These are phyloP conservation scores for Falcaria lacertinaria DNA, from an alignment of 2,888 invertebrate genomes.

Conservation along the genomic window DNA sequence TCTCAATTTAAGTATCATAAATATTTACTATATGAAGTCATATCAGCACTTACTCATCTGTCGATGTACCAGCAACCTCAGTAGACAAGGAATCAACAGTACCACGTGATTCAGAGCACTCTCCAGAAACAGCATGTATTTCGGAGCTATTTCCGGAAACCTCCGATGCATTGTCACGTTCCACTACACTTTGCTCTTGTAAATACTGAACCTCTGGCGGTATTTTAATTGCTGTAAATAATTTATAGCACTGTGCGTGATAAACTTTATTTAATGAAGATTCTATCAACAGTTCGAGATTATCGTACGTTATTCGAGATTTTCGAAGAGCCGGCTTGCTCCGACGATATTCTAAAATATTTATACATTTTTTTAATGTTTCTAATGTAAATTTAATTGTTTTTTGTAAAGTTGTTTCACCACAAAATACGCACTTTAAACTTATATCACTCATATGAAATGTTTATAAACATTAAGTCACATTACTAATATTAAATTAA, in stretches of 20 bases:
- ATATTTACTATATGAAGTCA: slow-evolving; percentile 15
- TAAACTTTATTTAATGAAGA: slow-evolving; percentile 18
- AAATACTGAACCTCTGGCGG: slow-evolving; percentile 14
- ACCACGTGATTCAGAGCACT: slow-evolving; percentile 12
- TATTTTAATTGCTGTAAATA: slow-evolving; percentile 18
- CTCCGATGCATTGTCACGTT: slow-evolving; percentile 15
- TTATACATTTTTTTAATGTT: slow-evolving; percentile 20
- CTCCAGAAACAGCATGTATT: slow-evolving; percentile 12
- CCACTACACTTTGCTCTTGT: slow-evolving; percentile 16
- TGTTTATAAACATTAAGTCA: slow-evolving; percentile 14
- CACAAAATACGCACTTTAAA: slow-evolving; percentile 16
- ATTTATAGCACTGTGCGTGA: slow-evolving; percentile 23
- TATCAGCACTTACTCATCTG: slow-evolving; percentile 16
- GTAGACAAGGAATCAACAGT: slow-evolving; percentile 6
- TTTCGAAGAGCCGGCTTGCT: slow-evolving; percentile 18
- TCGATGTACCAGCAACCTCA: slow-evolving; percentile 15
- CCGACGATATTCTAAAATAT: slow-evolving; percentile 20
- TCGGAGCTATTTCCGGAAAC: slow-evolving; percentile 17
- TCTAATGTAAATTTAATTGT: slow-evolving; percentile 16
- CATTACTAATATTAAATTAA: slow-evolving; percentile 12
- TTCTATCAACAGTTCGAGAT: slow-evolving; percentile 18
- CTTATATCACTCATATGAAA: slow-evolving; percentile 16
- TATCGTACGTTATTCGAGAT: slow-evolving; percentile 15
- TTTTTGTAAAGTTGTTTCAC: slow-evolving; percentile 15
- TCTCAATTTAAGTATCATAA: slow-evolving; percentile 4